Evolutionary conservation across 64 coral and sea anemone genomes (phyloP).

Genomic region (Pachyseris speciosa): DNA sequence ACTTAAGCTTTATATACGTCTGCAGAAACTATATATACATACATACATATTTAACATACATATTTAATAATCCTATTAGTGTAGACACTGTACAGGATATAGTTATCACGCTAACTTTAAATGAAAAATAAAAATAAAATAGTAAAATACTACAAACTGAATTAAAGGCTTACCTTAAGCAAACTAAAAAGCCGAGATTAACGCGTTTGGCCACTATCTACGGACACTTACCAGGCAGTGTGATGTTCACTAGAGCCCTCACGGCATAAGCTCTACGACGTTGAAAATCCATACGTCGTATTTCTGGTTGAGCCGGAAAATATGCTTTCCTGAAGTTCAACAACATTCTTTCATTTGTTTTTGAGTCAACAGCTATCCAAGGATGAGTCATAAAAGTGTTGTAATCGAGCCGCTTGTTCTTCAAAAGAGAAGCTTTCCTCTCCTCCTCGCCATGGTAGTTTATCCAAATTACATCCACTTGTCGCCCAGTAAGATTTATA

Average conservation of each 20-base stretch:
- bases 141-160: too few species aligned
- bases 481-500: slow-evolving; percentile 76
- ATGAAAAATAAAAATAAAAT: too few species aligned
- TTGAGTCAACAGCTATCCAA: slow-evolving; percentile 79
- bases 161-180: too few species aligned
- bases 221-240: slow-evolving; percentile 79
- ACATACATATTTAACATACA: too few species aligned
- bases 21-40: too few species aligned
- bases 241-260: slow-evolving; percentile 65
- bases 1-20: too few species aligned
- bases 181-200: too few species aligned
- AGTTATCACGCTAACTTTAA: too few species aligned
- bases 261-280: slow-evolving; percentile 32
- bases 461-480: slow-evolving; percentile 77
- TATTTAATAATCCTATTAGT: too few species aligned
- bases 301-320: slow-evolving; percentile 74
- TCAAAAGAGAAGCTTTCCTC: neutral
- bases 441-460: slow-evolving; percentile 66
- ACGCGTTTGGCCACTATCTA: too few species aligned
- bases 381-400: slow-evolving; percentile 91
- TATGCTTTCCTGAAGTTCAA: slow-evolving; percentile 78
- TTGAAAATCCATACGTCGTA: slow-evolving; percentile 34
- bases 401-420: neutral
- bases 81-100: too few species aligned
- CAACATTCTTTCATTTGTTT: slow-evolving; percentile 77